A percentile compares a stretch with the other conserved stretches of the same genome.
phyloP scores from a whole-genome alignment of 2,888 invertebrate genomes.

The Heliconius erato region DNA sequence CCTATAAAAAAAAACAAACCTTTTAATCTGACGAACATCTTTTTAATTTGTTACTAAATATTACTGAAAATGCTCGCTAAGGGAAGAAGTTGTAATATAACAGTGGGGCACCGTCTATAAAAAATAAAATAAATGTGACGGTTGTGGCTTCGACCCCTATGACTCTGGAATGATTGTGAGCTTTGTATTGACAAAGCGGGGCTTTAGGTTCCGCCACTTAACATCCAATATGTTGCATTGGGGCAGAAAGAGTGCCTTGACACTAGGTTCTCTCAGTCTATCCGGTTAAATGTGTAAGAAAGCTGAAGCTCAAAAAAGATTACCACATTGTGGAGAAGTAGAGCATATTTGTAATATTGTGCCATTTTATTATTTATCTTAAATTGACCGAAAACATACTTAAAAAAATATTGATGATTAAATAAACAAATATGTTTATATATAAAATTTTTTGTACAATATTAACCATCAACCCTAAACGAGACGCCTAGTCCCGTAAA shows the following conservation, averaged over 20 bases:
- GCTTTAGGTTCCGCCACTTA: not conserved
- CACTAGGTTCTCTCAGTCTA: not conserved
- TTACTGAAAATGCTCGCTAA: not conserved
- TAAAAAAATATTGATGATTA: too few relatives aligned
- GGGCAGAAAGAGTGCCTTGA: not conserved
- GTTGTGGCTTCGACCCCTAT: not conserved
- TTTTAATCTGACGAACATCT: not conserved
- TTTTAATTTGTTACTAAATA: not conserved
- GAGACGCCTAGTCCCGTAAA: constrained; percentile 35
- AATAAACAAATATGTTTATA: too few relatives aligned
- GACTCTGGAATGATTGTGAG: not conserved
- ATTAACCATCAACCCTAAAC: not conserved
- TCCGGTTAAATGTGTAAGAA: too few relatives aligned
- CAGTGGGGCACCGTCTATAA: not conserved
- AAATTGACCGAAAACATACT: too few relatives aligned
- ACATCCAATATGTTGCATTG: not conserved
- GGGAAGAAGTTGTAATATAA: not conserved
- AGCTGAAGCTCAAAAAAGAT: not conserved
- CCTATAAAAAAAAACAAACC: not conserved
- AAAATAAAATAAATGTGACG: too few relatives aligned
- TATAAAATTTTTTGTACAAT: not conserved
- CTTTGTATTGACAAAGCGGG: not conserved
- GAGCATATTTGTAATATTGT: too few relatives aligned
- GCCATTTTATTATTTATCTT: too few relatives aligned
- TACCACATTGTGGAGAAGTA: not conserved